phyloP scores from a whole-genome alignment of 2,797 vertebrate genomes.

The Bucorvus abyssinicus region DNA sequence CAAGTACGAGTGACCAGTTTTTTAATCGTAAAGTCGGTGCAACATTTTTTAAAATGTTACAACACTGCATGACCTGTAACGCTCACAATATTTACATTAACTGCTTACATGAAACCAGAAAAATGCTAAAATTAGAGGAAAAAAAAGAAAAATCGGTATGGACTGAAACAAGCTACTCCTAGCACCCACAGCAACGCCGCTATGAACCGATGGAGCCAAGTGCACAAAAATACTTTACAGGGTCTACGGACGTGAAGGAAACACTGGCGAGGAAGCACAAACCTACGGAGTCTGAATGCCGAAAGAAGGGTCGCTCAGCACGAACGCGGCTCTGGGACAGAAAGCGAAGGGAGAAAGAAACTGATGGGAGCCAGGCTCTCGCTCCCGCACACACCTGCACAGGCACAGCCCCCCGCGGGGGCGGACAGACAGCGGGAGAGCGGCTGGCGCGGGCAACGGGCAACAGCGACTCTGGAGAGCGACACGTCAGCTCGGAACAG shows the following conservation, averaged over 20 bases:
- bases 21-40: constrained; percentile 97
- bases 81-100: constrained; percentile 97
- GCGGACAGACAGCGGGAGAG: constrained; percentile 47
- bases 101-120: constrained; percentile 88
- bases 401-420: background rate
- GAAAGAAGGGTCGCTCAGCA: constrained; percentile 69
- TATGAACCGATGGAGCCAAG: constrained; percentile 78
- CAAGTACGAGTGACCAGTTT: constrained; percentile 93
- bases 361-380: background rate
- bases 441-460: constrained; percentile 36
- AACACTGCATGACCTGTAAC: constrained; percentile 94
- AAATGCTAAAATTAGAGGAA: constrained; percentile 68
- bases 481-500: constrained; percentile 70
- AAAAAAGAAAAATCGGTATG: constrained; percentile 58
- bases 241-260: constrained; percentile 84
- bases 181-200: constrained; percentile 81
- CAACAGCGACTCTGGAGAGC: constrained; percentile 71
- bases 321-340: constrained; percentile 61
- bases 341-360: background rate
- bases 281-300: constrained; percentile 72
- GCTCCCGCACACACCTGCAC: background rate
- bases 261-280: constrained; percentile 82
- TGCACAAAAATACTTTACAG: constrained; percentile 86
- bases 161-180: constrained; percentile 84
- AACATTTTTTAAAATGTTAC: constrained; percentile 96